Conservation (phyloP, 2,888 invertebrate species). For the Nomada lathburiana region DNA sequence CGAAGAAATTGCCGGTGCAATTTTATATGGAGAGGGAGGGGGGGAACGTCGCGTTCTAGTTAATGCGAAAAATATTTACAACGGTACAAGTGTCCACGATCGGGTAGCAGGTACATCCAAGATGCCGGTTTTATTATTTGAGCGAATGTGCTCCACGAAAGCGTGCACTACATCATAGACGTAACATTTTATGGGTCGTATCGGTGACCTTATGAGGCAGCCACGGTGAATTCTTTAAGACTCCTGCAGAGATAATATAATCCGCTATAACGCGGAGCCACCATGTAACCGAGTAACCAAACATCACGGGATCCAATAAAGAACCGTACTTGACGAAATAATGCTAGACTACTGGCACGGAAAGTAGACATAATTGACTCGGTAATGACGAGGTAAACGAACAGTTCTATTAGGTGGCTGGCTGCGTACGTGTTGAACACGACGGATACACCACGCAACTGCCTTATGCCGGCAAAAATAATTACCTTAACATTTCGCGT, state of each 20-base stretch:
- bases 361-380: slow-evolving; percentile 69
- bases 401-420: slow-evolving; percentile 67
- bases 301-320: slow-evolving; percentile 64
- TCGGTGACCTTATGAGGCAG: slow-evolving; percentile 68
- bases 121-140: slow-evolving; percentile 66
- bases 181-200: slow-evolving; percentile 69
- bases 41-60: slow-evolving; percentile 33
- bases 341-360: slow-evolving; percentile 59
- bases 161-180: slow-evolving; percentile 65
- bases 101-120: slow-evolving; percentile 28
- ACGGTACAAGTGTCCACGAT: slow-evolving; percentile 45
- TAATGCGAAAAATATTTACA: slow-evolving; percentile 59
- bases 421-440: slow-evolving; percentile 24
- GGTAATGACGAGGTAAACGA: slow-evolving; percentile 70
- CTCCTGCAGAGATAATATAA: slow-evolving; percentile 67
- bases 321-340: slow-evolving; percentile 66
- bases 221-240: slow-evolving; percentile 59
- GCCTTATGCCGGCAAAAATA: slow-evolving; percentile 45
- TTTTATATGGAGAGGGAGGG: slow-evolving; percentile 8
- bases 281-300: slow-evolving; percentile 47
- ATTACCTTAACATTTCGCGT: slow-evolving; percentile 60
- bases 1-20: slow-evolving; percentile 38
- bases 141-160: slow-evolving; percentile 56
- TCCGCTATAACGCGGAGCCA: slow-evolving; percentile 61
- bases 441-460: slow-evolving; percentile 45